Evolutionary conservation across 2,113 vertebrate species (phyloP), one percentile per base, ranked within the genome.

Genomic region (Cisticola juncidis): DNA sequence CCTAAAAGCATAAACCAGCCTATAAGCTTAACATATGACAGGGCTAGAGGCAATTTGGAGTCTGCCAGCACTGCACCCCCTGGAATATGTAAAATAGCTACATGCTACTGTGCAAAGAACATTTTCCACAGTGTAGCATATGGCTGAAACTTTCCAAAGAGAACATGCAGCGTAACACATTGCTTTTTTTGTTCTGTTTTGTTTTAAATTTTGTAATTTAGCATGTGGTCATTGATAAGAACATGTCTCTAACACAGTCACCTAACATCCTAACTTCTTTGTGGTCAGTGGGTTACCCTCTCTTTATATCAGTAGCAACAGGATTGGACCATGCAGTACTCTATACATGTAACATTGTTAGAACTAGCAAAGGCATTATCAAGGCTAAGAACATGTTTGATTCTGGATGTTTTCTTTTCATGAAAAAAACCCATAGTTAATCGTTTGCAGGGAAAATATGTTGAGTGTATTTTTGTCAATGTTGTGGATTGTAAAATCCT

Each of bases 11-110:
- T 65, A 81, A 94, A 64, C 9, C 45, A 91, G 20, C 16, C 62
- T 50, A 36, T 72, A 79, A 92, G 6, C 48, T 87, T 92, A 95
- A 82, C 78, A 94, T 86, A 91, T 45, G 77, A 92, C 38, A 76
- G 20, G 9, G 28, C 50, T 82, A 47, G 70, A 57, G 78, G 36
- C 40, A 68, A 45, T 81, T 81, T 84, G 42, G 50, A 87, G n/a
- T 83, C 35, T 89, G 62, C 24, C 65, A 88, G 28, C 33, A 13
- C 38, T 57, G 12, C 20, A 89, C 23, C 26, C 42, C 5, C 13
- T 38, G 51, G 35, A 95, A 90, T 20, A 50, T 50, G 31, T 7
- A n/a, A 92, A 87, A 81, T 31, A 82, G 35, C 26, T 85, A 36
- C 31, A 70, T 58, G 23, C 11, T 87, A 56, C 58, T 73, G 50